Evolutionary conservation across 1,140 invertebrate genomes (phyloP).

Genomic region (Drosophila ficusphila): DNA sequence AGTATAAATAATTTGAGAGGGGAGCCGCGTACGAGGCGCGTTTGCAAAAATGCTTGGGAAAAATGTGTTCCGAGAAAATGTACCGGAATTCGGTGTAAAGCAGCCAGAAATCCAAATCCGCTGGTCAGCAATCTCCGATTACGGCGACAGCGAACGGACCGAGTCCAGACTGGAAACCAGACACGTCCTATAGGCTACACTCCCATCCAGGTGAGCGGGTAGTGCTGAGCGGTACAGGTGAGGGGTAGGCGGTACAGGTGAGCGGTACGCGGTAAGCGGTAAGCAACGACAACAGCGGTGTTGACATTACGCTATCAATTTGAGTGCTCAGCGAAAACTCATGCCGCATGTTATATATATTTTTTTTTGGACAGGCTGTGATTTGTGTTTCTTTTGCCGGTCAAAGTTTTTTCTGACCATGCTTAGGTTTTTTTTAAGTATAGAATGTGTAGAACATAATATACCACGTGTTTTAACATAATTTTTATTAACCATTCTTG

Average conservation of each 20-base stretch:
- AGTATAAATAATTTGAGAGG: conserved; percentile 38
- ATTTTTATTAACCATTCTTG: too few species aligned
- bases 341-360: conserved; percentile 25
- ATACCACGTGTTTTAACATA: too few species aligned
- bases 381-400: conserved; percentile 27
- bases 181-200: conserved; percentile 58
- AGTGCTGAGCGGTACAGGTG: background rate
- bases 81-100: conserved; percentile 81
- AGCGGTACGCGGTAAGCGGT: conserved; percentile 12
- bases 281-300: conserved; percentile 37
- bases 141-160: conserved; percentile 57
- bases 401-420: conserved; percentile 11
- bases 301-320: conserved; percentile 42
- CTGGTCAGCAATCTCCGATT: conserved; percentile 49
- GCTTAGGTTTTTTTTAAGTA: conserved; percentile 6
- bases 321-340: conserved; percentile 32
- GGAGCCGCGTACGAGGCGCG: conserved; percentile 26
- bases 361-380: conserved; percentile 23
- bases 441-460: too few species aligned
- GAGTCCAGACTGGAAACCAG: conserved; percentile 61
- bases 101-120: conserved; percentile 49
- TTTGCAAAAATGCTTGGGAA: conserved; percentile 74
- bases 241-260: background rate
- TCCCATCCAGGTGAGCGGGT: conserved; percentile 16
- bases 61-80: conserved; percentile 81